Evolutionary conservation across 2,888 invertebrate species (phyloP).

Genomic region (Phalera bucephala): DNA sequence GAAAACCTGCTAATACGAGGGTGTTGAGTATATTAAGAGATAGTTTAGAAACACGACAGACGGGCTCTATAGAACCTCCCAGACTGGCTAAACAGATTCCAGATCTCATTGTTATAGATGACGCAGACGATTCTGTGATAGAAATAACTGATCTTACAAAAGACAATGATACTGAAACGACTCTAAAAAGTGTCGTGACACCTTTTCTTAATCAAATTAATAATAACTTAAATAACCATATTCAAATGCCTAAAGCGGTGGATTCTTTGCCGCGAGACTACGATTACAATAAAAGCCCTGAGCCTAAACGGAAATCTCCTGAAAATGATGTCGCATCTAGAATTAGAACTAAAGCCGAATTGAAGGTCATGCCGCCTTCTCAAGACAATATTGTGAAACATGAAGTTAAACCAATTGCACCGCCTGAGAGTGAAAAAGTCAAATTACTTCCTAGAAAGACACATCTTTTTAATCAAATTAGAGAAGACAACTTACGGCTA

Average conservation of each 20-base stretch:
- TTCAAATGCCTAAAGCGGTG: constrained; percentile 87
- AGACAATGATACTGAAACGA: constrained; percentile 53
- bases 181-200: constrained; percentile 38
- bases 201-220: constrained; percentile 34
- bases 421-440: constrained; percentile 43
- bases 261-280: constrained; percentile 84
- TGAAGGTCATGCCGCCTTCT: constrained; percentile 85
- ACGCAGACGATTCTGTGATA: constrained; percentile 73
- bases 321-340: constrained; percentile 85
- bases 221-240: constrained; percentile 66
- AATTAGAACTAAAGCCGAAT: constrained; percentile 93
- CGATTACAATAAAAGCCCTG: constrained; percentile 62
- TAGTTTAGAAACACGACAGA: constrained; percentile 86
- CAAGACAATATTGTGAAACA: constrained; percentile 52
- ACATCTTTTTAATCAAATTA: constrained; percentile 74
- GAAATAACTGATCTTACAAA: constrained; percentile 74
- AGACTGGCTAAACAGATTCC: constrained; percentile 72
- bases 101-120: constrained; percentile 78
- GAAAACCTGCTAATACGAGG: constrained; percentile 85
- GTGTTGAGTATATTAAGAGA: constrained; percentile 88
- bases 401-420: constrained; percentile 37
- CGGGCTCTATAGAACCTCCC: constrained; percentile 78
- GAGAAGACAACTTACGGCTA: constrained; percentile 67
- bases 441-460: constrained; percentile 59
- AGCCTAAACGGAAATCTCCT: constrained; percentile 62